Evolutionary conservation across 2,888 invertebrate genomes (phyloP).

Genomic region (Agrotis clavis): DNA sequence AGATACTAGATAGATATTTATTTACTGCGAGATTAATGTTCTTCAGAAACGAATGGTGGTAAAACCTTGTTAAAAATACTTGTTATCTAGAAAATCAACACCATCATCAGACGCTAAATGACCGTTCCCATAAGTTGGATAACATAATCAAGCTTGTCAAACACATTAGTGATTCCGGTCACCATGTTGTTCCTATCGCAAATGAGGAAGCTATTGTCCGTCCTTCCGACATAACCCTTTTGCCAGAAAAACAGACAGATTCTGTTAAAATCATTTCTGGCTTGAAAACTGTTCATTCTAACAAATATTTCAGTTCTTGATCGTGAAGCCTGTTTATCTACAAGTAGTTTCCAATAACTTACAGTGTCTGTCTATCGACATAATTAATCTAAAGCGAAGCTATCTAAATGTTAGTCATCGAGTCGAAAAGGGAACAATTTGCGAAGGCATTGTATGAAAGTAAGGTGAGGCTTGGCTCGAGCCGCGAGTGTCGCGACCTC

Average conservation of each 20-base stretch:
- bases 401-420: slow-evolving; percentile 72
- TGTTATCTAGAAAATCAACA: not conserved
- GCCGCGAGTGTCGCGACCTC: slow-evolving; percentile 71
- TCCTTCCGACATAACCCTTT: not conserved
- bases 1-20: not conserved
- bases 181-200: not conserved
- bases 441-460: slow-evolving; percentile 77
- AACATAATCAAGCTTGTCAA: not conserved
- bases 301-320: slow-evolving; percentile 10
- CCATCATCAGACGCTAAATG: not conserved
- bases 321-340: slow-evolving; percentile 15
- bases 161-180: slow-evolving; percentile 12
- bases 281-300: not conserved
- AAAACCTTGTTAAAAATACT: too few species aligned
- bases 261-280: not conserved
- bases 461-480: slow-evolving; percentile 68
- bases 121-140: not conserved
- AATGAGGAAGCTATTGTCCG: not conserved
- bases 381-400: slow-evolving; percentile 55
- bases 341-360: slow-evolving; percentile 29
- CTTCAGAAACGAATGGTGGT: not conserved
- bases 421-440: slow-evolving; percentile 71
- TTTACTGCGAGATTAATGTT: not conserved
- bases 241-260: not conserved
- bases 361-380: slow-evolving; percentile 31